Evolutionary conservation across 1,140 invertebrate species (phyloP), one percentile per base, ranked within the genome.

Genomic region (Drosophila nikananu): DNA sequence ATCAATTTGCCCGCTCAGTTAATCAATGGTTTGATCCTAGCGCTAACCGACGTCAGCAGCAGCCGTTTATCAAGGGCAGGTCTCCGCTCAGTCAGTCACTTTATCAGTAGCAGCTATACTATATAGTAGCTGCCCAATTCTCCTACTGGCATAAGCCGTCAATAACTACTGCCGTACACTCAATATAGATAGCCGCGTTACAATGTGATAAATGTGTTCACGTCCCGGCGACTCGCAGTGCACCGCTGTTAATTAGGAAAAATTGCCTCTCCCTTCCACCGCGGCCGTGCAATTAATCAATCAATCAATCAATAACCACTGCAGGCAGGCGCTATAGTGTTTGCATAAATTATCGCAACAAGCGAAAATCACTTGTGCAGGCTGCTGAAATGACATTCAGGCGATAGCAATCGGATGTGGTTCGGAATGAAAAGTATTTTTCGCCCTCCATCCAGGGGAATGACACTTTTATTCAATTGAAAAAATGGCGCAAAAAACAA

Each of bases 121-220:
- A 12, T 30, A 30, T 74, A 65, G 77, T 54, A 77, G 81, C 77
- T 52, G 68, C 48, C 51, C 46, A 77, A 58, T 60, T 59, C 77
- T 66, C 54, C 65, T 81, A 60, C 63, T 77, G 65, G 77, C 77
- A 81, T 59, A 70, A 66, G 67, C 70, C 63, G 59, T 65, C 75
- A 86, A 81, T 70, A 81, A 81, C 78, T 78, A 78, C 81, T 64
- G 77, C 46, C 80, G 66, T 73, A 41, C 80, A 62, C 66, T 73
- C 52, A 59, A 79, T 73, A 65, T 64, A 81, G 62, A 73, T 67
- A 82, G 42, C 66, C 23, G 44, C n/a, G 46, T 77, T 54, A 77
- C 73, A 77, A 67, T 60, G 73, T 77, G 75, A 78, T 78, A 78
- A 78, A 78, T 78, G 74, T 77, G 55, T 76, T 57, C 52, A 23